A percentile compares a stretch with the other conserved stretches of the same genome.
Evolutionary conservation across 1,140 invertebrate genomes (phyloP).

Genomic region (Pseudomyrmex dendroicus): DNA sequence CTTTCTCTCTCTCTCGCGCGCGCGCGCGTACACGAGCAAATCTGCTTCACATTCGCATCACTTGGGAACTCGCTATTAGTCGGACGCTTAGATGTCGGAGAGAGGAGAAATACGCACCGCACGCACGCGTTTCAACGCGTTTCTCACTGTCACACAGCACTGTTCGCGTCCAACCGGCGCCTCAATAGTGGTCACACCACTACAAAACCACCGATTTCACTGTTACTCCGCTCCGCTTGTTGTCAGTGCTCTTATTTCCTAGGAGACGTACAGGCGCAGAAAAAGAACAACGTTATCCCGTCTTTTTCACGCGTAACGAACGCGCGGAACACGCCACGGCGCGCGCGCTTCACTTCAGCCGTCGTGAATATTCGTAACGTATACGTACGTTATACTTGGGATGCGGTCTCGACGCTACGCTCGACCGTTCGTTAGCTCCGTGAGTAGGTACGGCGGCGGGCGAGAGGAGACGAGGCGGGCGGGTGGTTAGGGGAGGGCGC

Average conservation of each 20-base stretch:
- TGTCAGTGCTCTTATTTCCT: conserved; percentile 41
- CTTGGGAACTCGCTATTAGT: conserved; percentile 59
- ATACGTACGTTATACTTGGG: conserved; percentile 81
- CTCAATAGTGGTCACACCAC: conserved; percentile 30
- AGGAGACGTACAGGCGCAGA: background rate
- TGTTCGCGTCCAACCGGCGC: background rate
- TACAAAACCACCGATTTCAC: conserved; percentile 36
- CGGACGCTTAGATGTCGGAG: conserved; percentile 45
- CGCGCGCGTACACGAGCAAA: conserved; percentile 46
- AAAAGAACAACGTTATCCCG: conserved; percentile 39
- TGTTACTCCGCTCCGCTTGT: conserved; percentile 17
- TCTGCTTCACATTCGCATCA: conserved; percentile 48
- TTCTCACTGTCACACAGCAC: conserved; percentile 59
- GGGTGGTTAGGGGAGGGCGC: conserved; percentile 77
- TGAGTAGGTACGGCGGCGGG: conserved; percentile 77
- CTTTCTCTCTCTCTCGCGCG: conserved; percentile 14
- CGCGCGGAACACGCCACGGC: conserved; percentile 64
- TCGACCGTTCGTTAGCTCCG: conserved; percentile 83
- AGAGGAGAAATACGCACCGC: conserved; percentile 57
- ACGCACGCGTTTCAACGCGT: conserved; percentile 66
- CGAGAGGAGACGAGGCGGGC: conserved; percentile 54
- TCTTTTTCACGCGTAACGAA: conserved; percentile 51
- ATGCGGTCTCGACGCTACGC: conserved; percentile 84
- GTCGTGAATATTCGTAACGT: conserved; percentile 64
- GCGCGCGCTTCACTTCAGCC: conserved; percentile 39